A percentile compares a stretch with the other conserved stretches of the same genome.
Conservation (phyloP, 2,113 vertebrate species). For the Salvelinus namaycush region DNA sequence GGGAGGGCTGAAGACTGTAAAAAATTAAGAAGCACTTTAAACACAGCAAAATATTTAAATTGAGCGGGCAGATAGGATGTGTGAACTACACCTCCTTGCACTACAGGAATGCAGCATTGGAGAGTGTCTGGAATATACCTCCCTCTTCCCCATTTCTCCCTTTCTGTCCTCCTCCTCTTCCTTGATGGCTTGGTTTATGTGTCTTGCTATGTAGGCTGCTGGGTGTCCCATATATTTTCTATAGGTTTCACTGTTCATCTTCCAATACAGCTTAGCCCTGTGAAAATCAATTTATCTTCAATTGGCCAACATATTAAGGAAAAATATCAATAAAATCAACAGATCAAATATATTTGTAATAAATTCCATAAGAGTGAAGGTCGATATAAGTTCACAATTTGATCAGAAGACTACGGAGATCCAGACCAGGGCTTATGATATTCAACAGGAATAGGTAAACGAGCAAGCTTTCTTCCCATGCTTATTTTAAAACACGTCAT, state of each 20-base stretch:
- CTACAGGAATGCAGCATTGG: constrained; percentile 55
- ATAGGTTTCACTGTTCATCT: not conserved
- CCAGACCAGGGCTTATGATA: no score
- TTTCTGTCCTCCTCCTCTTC: not conserved
- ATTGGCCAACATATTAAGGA: not conserved
- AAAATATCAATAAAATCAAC: no score
- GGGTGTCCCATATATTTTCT: not conserved
- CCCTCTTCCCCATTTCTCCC: constrained; percentile 13
- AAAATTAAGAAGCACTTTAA: constrained; percentile 71
- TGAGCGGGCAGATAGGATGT: constrained; percentile 59
- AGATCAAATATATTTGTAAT: no score
- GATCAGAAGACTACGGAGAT: no score
- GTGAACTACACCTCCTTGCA: constrained; percentile 53
- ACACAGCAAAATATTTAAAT: constrained; percentile 66
- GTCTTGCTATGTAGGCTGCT: not conserved
- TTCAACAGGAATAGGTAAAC: no score
- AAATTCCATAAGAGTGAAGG: no score
- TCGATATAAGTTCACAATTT: no score
- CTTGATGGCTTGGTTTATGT: not conserved
- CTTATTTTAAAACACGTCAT: not conserved
- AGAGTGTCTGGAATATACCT: constrained; percentile 41
- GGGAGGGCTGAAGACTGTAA: constrained; percentile 43
- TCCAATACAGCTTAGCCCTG: not conserved
- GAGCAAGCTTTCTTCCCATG: no score
- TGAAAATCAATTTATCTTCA: not conserved